Percentiles rank a stretch among this genome's conserved stretches.
Conservation (phyloP, 2,113 vertebrate species). For the Tachycineta bicolor region DNA sequence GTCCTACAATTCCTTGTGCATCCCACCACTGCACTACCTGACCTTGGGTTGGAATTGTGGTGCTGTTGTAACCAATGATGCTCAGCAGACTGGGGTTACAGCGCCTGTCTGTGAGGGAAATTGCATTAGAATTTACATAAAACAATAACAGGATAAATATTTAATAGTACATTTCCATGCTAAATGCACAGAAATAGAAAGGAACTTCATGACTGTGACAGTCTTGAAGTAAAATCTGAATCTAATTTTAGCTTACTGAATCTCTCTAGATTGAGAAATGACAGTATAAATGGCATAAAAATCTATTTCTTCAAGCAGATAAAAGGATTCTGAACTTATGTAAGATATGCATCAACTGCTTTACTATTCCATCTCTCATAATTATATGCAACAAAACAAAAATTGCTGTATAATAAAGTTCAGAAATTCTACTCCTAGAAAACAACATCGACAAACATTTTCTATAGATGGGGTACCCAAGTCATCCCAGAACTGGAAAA, state of each 20-base stretch:
- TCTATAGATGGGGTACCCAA: neutral
- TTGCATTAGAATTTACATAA: neutral
- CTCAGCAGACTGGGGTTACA: conserved; percentile 95
- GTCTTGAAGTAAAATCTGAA: neutral
- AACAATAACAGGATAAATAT: neutral
- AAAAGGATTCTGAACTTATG: neutral
- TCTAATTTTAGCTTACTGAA: neutral
- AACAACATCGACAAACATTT: neutral
- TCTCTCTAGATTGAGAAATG: neutral
- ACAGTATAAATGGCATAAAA: neutral
- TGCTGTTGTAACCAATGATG: conserved; percentile 93
- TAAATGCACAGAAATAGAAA: neutral
- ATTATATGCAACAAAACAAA: neutral
- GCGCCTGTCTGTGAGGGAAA: conserved; percentile 80
- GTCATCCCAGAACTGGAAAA: neutral
- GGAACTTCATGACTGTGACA: neutral
- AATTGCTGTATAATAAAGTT: neutral
- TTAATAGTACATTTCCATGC: neutral
- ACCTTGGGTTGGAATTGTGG: conserved; percentile 77
- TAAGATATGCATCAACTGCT: neutral
- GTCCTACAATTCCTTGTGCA: conserved; percentile 94
- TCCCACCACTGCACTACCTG: conserved; percentile 97
- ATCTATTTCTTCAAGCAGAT: neutral
- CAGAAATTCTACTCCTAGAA: neutral
- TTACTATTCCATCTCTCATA: neutral